phyloP scores from a whole-genome alignment of 2,797 vertebrate genomes.

The Acanthiza pusilla region DNA sequence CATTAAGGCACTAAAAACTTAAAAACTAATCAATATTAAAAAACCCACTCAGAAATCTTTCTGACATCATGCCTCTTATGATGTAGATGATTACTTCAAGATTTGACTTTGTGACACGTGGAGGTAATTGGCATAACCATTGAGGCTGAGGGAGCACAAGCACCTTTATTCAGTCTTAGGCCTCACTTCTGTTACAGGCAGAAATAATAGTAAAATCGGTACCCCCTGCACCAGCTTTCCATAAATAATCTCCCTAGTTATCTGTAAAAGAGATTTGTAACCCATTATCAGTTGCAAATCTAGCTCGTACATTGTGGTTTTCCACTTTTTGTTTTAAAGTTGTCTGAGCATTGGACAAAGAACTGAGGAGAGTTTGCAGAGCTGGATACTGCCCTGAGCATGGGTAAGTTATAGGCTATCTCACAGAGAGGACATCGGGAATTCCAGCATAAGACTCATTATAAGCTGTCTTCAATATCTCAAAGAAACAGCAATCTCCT shows the following conservation, averaged over 20 bases:
- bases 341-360: not conserved
- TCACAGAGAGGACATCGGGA: not conserved
- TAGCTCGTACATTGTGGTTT: not conserved
- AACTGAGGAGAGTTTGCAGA: not conserved
- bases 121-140: not conserved
- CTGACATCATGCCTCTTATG: not conserved
- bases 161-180: not conserved
- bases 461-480: not conserved
- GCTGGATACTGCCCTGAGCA: not conserved
- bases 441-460: not conserved
- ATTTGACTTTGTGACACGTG: not conserved
- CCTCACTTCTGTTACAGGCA: not conserved
- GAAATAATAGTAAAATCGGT: not conserved
- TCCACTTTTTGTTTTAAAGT: not conserved
- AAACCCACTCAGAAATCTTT: not conserved
- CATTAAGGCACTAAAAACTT: not conserved
- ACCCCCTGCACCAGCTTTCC: not conserved
- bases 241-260: not conserved
- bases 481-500: not conserved
- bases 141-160: not conserved
- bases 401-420: rapidly evolving
- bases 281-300: not conserved
- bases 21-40: not conserved
- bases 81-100: not conserved
- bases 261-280: not conserved